These are phyloP conservation scores for Eupithecia tripunctaria DNA, from an alignment of 2,888 invertebrate genomes.

Conservation along the genomic window DNA sequence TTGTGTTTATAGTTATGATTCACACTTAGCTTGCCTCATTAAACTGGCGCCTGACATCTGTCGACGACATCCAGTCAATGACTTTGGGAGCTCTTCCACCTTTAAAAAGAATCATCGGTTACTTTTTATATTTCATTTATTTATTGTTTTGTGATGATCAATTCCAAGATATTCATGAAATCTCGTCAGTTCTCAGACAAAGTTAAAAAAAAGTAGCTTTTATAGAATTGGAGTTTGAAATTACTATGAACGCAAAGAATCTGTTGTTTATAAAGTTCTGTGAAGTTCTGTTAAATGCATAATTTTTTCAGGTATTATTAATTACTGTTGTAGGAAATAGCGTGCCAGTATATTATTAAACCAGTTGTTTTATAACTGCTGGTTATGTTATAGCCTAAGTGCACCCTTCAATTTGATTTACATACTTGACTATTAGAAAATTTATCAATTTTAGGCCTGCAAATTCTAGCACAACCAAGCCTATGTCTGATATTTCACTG, in stretches of 20 bases:
- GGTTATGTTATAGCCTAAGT: constrained; percentile 43
- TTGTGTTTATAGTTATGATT: constrained; percentile 54
- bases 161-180: neutral
- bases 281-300: neutral
- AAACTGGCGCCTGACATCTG: constrained; percentile 23
- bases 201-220: neutral
- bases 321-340: constrained; percentile 24
- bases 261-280: neutral
- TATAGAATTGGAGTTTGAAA: neutral
- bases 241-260: neutral
- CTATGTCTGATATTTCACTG: neutral
- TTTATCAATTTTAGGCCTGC: constrained; percentile 53
- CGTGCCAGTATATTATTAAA: constrained; percentile 40
- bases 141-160: neutral
- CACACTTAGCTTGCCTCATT: constrained; percentile 54
- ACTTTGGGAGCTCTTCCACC: constrained; percentile 37
- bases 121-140: constrained; percentile 46
- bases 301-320: neutral
- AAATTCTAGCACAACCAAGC: constrained; percentile 27
- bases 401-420: constrained; percentile 60
- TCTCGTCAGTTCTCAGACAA: neutral
- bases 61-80: constrained; percentile 54
- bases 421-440: constrained; percentile 53
- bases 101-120: constrained; percentile 56
- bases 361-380: constrained; percentile 51